Base-by-base conservation (phyloP, 2,797 vertebrate species). In the Ara ararauna region DNA sequence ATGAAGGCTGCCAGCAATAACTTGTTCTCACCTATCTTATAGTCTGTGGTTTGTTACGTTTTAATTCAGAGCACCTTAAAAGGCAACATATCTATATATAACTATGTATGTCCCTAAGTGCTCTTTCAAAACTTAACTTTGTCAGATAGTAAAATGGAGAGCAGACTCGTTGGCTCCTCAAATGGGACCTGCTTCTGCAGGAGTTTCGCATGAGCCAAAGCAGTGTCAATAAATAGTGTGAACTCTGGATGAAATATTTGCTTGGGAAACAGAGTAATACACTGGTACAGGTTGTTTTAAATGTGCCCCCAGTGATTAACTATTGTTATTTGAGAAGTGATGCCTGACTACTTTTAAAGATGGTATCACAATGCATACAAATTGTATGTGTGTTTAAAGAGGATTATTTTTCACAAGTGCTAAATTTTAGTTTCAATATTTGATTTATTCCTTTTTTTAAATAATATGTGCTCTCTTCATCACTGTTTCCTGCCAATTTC, bases 61-160 rank as follows among this genome's bases (percentile, higher is more conserved):
- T 91, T 82, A 84, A 82, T 88, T 87, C 64, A 90, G 77, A 92
- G 24, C n/a, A 60, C 66, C 73, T 90, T 88, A 75, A 91, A 94
- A 85, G 73, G 50, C 47, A 91, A 26, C 26, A 2, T 79, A 38
- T 71, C 64, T 30, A 79, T 87, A 66, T 82, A 20, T 90, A 93
- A 76, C 44, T 34, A 11, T 34, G 10, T 58, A 50, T 60, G 54
- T 90, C 42, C 88, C 47, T 84, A 10, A 62, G 44, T 65, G n/a
- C 54, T 89, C 83, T 89, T 95, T 83, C 36, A 74, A 44, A 85
- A 93, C 74, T 74, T 79, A 54, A 26, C 50, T 90, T 84, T 48
- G 74, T 67, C 70, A 86, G 78, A 68, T 77, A 77, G 13, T 86
- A 47, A 93, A 86, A 61, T 30, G 42, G 36, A 84, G 44, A 92